A percentile compares a stretch with the other conserved stretches of the same genome.
These are phyloP conservation scores for Scaptomyza hsui DNA, from an alignment of 1,140 invertebrate genomes.

Conservation along the genomic window DNA sequence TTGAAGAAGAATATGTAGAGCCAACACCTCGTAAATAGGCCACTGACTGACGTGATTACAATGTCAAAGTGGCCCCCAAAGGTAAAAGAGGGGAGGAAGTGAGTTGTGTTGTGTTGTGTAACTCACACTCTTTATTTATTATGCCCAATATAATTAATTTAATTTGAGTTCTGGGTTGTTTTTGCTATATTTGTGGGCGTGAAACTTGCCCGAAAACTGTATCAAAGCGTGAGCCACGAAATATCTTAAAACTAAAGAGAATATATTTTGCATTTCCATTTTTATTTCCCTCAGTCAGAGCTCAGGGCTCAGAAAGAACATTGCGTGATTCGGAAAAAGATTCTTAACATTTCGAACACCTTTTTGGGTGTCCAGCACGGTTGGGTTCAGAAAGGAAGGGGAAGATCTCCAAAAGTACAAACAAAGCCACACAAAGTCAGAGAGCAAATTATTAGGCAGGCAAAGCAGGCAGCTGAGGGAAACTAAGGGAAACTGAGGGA, in stretches of 20 bases:
- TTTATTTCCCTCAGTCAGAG: slow-evolving; percentile 45
- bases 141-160: slow-evolving; percentile 72
- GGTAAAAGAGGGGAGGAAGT: slow-evolving; percentile 2
- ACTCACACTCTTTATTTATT: slow-evolving; percentile 73
- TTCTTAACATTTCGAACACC: slow-evolving; percentile 74
- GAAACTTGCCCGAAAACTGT: slow-evolving; percentile 51
- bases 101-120: slow-evolving; percentile 46
- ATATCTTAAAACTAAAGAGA: slow-evolving; percentile 46
- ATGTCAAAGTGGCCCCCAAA: slow-evolving; percentile 57
- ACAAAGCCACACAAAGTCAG: slow-evolving; percentile 74
- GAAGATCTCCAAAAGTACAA: slow-evolving; percentile 56
- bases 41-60: slow-evolving; percentile 70
- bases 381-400: not conserved
- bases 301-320: slow-evolving; percentile 24
- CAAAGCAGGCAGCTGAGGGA: slow-evolving; percentile 37
- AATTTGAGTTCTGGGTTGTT: slow-evolving; percentile 45
- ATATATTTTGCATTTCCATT: slow-evolving; percentile 43
- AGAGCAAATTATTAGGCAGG: slow-evolving; percentile 78
- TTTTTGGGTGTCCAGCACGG: slow-evolving; percentile 67
- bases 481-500: slow-evolving; percentile 59
- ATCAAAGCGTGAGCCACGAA: slow-evolving; percentile 67
- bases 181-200: slow-evolving; percentile 37
- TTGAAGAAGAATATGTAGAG: slow-evolving; percentile 3
- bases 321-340: slow-evolving; percentile 73
- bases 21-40: slow-evolving; percentile 56